These are phyloP conservation scores for Agrilus mali DNA, from an alignment of 2,888 invertebrate species.

Conservation along the genomic window DNA sequence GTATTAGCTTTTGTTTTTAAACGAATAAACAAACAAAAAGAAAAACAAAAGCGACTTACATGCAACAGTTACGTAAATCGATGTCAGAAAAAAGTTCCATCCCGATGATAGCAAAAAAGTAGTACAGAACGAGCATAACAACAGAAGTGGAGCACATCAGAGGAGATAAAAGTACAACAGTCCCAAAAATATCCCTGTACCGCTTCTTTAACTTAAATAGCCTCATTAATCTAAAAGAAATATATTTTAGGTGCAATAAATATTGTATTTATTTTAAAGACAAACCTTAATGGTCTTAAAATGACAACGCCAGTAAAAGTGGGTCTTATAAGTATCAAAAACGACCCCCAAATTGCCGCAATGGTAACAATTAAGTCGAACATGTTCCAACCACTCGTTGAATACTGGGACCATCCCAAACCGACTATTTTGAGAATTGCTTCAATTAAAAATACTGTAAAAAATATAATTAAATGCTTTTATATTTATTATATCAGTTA, in stretches of 20 bases:
- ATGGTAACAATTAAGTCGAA: conserved; percentile 63
- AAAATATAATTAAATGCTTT: not conserved
- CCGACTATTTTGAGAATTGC: conserved; percentile 60
- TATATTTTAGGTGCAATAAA: not conserved
- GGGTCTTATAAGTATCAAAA: conserved; percentile 52
- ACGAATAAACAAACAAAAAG: not conserved
- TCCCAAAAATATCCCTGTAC: conserved; percentile 73
- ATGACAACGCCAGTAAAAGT: conserved; percentile 60
- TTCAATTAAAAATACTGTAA: conserved; percentile 66
- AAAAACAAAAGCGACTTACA: conserved; percentile 37
- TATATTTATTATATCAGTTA: conserved; percentile 2
- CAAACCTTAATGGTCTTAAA: conserved; percentile 52
- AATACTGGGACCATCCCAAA: conserved; percentile 56
- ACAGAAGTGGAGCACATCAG: conserved; percentile 72
- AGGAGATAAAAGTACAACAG: conserved; percentile 67
- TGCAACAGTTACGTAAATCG: conserved; percentile 70
- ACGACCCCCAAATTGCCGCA: conserved; percentile 52
- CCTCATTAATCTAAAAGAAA: conserved; percentile 40
- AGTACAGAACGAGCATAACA: conserved; percentile 74
- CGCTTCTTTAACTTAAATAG: conserved; percentile 70
- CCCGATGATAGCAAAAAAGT: conserved; percentile 80
- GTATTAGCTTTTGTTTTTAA: not conserved
- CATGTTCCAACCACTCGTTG: conserved; percentile 76
- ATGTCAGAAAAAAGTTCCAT: conserved; percentile 75
- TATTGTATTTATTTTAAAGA: conserved; percentile 15